Evolutionary conservation across 2,113 vertebrate genomes (phyloP).

Genomic region (Agelaius phoeniceus): DNA sequence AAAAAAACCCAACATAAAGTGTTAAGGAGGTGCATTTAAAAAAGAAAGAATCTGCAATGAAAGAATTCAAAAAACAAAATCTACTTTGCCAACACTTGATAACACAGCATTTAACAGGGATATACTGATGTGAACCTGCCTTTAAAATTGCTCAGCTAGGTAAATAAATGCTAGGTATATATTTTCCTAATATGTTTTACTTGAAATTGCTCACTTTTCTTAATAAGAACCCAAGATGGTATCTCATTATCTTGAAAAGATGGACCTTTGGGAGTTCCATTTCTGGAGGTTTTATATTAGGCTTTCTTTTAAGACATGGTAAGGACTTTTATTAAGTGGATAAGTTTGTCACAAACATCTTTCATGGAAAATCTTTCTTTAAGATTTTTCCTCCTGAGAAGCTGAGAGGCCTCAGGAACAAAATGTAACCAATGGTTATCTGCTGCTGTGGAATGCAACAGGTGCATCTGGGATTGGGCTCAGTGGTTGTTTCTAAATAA

Average conservation of each 20-base stretch:
- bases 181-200: background rate
- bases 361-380: no score
- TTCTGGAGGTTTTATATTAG: background rate
- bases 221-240: background rate
- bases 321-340: background rate
- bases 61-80: background rate
- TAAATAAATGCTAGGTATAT: background rate
- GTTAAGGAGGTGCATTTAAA: background rate
- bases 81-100: background rate
- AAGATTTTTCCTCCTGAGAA: no score
- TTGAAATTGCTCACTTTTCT: background rate
- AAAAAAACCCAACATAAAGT: background rate
- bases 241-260: background rate
- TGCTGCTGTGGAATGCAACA: no score
- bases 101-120: background rate
- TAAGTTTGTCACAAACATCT: no score
- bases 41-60: background rate
- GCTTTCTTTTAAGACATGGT: background rate
- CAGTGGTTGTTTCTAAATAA: no score
- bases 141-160: background rate
- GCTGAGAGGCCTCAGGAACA: no score
- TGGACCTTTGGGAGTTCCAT: background rate
- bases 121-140: background rate
- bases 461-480: no score
- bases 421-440: no score